Evolutionary conservation across 2,113 vertebrate genomes (phyloP).

Genomic region (Thamnophis sirtalis): DNA sequence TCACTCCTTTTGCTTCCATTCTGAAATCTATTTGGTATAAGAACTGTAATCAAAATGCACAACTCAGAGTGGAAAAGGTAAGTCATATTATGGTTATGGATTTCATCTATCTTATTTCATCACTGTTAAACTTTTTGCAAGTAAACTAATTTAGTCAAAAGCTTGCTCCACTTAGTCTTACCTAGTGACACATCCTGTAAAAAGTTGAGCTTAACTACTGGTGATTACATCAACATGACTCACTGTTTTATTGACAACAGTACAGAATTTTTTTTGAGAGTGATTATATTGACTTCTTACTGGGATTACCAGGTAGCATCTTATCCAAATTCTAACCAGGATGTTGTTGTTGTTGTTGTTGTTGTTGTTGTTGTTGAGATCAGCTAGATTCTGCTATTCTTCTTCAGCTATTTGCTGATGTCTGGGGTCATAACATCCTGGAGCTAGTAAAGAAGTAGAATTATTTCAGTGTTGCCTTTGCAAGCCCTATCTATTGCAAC

Average conservation of each 20-base stretch:
- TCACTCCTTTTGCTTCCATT: conserved; percentile 76
- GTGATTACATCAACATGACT: background rate
- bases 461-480: background rate
- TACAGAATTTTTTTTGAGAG: background rate
- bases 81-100: conserved; percentile 23
- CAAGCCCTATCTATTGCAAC: background rate
- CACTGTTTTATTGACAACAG: background rate
- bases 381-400: background rate
- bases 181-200: background rate
- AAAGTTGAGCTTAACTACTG: background rate
- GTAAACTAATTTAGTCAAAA: background rate
- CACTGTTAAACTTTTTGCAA: background rate
- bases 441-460: background rate
- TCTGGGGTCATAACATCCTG: background rate
- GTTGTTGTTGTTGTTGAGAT: background rate
- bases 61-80: conserved; percentile 70
- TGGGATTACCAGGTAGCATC: background rate
- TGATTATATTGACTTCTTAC: background rate
- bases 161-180: background rate
- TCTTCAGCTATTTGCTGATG: background rate
- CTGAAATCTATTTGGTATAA: conserved; percentile 77
- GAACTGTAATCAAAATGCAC: conserved; percentile 46
- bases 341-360: too few relatives aligned
- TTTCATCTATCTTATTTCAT: conserved; percentile 18
- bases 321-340: background rate